Conservation (phyloP, 2,888 invertebrate genomes). For the Acronicta leporina region DNA sequence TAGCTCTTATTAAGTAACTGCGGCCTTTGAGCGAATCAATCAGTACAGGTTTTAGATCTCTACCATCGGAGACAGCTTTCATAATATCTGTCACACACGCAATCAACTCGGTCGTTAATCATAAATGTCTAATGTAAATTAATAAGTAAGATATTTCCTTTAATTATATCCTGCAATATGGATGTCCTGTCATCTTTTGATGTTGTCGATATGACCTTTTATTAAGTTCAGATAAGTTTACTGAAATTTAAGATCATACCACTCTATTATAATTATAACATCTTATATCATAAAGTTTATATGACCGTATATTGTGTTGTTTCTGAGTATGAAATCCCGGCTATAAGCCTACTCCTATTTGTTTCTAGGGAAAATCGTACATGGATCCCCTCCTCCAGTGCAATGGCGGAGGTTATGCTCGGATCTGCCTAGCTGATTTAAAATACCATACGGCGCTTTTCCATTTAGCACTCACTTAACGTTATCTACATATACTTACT, state of each 20-base stretch:
- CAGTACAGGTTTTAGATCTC: slow-evolving; percentile 54
- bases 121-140: slow-evolving; percentile 33
- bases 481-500: no score
- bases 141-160: slow-evolving; percentile 37
- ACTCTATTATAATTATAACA: neutral
- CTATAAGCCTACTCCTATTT: no score
- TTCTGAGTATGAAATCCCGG: no score
- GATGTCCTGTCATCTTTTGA: slow-evolving; percentile 26
- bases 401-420: no score
- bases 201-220: slow-evolving; percentile 29
- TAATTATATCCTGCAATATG: slow-evolving; percentile 31
- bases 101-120: slow-evolving; percentile 45
- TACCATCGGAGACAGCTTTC: slow-evolving; percentile 49
- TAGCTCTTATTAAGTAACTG: slow-evolving; percentile 49
- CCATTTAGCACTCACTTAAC: no score
- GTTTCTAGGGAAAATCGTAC: no score
- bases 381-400: no score
- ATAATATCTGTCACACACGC: slow-evolving; percentile 52
- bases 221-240: neutral
- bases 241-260: neutral
- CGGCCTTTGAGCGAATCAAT: slow-evolving; percentile 52
- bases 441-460: no score
- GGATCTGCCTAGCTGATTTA: no score
- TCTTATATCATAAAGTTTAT: no score
- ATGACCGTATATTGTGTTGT: no score